Evolutionary conservation across 2,888 invertebrate genomes (phyloP).

Genomic region (Oscheius sp.): DNA sequence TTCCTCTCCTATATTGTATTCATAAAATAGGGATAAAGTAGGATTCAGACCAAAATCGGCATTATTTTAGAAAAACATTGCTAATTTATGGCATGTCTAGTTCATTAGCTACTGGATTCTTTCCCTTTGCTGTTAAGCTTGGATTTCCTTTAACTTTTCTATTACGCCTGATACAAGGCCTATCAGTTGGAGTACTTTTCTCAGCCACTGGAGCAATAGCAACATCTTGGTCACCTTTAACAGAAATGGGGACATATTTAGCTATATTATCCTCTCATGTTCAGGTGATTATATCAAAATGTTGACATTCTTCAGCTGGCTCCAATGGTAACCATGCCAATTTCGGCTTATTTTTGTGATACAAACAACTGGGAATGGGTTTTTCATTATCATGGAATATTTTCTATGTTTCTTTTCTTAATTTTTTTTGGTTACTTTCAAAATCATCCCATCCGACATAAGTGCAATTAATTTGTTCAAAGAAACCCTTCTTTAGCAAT

Average conservation of each 20-base stretch:
- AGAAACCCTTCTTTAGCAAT: neutral
- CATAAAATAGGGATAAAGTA: conserved; percentile 37
- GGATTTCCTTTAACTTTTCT: neutral
- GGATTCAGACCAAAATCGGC: neutral
- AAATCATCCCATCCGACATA: conserved; percentile 43
- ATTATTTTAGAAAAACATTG: conserved; percentile 10
- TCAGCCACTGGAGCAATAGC: conserved; percentile 45
- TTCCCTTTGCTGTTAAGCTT: conserved; percentile 24
- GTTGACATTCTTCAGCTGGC: neutral
- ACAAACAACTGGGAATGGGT: conserved; percentile 34
- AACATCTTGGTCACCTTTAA: conserved; percentile 38
- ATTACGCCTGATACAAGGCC: conserved; percentile 28
- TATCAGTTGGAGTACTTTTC: conserved; percentile 37
- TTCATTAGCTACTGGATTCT: conserved; percentile 21
- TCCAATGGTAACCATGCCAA: conserved; percentile 39
- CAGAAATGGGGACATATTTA: conserved; percentile 40
- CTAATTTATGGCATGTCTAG: conserved; percentile 28
- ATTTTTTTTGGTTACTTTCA: conserved; percentile 36
- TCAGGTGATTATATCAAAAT: conserved; percentile 23
- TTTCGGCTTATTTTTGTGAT: conserved; percentile 41
- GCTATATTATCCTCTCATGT: conserved; percentile 39
- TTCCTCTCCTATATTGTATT: conserved; percentile 33
- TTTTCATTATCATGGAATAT: conserved; percentile 26
- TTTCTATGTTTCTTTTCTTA: conserved; percentile 36
- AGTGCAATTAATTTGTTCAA: conserved; percentile 18